Conservation (phyloP, 2,113 vertebrate species). For the Pleuronectes platessa region DNA sequence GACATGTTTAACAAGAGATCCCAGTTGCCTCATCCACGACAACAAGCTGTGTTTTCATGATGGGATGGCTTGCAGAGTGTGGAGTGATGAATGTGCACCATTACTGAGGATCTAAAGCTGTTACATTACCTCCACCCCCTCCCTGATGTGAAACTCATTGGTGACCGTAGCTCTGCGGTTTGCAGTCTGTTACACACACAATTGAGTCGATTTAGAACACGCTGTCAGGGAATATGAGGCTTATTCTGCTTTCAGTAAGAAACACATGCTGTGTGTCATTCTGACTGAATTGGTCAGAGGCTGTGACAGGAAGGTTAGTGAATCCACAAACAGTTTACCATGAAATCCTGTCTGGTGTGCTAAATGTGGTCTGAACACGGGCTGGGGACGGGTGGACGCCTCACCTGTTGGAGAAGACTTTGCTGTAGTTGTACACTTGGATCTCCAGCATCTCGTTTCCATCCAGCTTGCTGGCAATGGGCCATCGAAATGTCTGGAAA, state of each 20-base stretch:
- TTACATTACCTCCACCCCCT: constrained; percentile 42
- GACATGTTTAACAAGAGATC: neutral
- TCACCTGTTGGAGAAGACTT: constrained; percentile 97
- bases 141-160: constrained; percentile 38
- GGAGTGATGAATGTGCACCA: constrained; percentile 43
- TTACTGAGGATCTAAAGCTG: constrained; percentile 21
- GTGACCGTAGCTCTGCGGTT: constrained; percentile 16
- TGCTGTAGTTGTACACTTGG: constrained; percentile 97
- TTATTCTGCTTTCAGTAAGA: constrained; percentile 18
- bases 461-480: constrained; percentile 88
- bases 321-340: constrained; percentile 22
- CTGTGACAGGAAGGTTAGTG: constrained; percentile 9
- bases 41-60: neutral
- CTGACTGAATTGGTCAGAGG: constrained; percentile 11
- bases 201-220: constrained; percentile 53
- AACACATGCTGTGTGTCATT: constrained; percentile 29
- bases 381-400: constrained; percentile 3
- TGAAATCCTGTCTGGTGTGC: constrained; percentile 1
- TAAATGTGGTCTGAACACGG: neutral
- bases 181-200: constrained; percentile 40
- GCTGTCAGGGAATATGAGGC: constrained; percentile 23
- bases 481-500: constrained; percentile 92
- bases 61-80: constrained; percentile 10
- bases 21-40: constrained; percentile 6
- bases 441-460: constrained; percentile 93